These are phyloP conservation scores for Gymnogyps californianus DNA, from an alignment of 2,113 vertebrate genomes.

Conservation along the genomic window DNA sequence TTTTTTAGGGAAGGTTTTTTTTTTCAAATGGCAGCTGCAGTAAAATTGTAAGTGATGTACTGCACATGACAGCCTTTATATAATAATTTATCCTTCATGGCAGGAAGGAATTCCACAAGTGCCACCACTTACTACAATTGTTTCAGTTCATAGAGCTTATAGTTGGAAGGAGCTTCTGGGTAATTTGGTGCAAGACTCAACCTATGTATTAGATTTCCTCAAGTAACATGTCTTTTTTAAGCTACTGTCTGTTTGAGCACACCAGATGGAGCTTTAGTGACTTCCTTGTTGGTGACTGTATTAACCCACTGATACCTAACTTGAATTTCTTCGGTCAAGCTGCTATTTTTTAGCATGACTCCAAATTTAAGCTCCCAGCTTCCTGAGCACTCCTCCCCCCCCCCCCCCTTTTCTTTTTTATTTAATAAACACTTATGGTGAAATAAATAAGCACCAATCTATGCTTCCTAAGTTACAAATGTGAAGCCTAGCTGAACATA, in stretches of 20 bases:
- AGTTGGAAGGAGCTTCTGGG: not conserved
- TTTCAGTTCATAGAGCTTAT: not conserved
- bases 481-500: not conserved
- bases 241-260: not conserved
- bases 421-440: not conserved
- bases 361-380: not conserved
- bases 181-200: not conserved
- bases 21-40: not conserved
- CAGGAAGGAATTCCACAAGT: conserved; percentile 18
- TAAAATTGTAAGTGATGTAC: not conserved
- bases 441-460: not conserved
- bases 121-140: not conserved
- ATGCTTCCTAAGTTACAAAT: not conserved
- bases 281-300: not conserved
- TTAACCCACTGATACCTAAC: not conserved
- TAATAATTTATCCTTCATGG: not conserved
- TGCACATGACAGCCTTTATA: not conserved
- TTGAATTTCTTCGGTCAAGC: not conserved
- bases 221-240: not conserved
- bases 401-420: rapidly evolving
- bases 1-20: not conserved
- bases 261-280: not conserved
- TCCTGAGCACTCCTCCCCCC: not conserved
- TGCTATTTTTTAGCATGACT: not conserved
- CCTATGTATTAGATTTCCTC: not conserved